A percentile compares a stretch with the other conserved stretches of the same genome.
phyloP scores from a whole-genome alignment of 2,113 vertebrate species.

The Mohoua ochrocephala region DNA sequence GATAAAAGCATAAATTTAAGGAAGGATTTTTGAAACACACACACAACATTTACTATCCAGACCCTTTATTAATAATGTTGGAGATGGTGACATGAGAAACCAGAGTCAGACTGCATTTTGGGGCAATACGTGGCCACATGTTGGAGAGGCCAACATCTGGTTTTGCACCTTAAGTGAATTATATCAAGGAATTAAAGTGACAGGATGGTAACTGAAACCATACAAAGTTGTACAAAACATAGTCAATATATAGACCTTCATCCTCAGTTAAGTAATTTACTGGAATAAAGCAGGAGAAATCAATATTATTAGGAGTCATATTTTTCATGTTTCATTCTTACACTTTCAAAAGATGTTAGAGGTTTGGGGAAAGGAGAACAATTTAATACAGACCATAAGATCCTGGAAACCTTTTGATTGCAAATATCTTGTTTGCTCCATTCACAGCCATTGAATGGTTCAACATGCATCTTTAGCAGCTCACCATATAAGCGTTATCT shows the following conservation, averaged over 20 bases:
- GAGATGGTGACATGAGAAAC: not conserved
- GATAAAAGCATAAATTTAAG: not conserved
- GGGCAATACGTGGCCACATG: fast-evolving
- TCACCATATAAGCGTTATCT: not conserved
- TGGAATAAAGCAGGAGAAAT: not conserved
- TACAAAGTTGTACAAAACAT: not conserved
- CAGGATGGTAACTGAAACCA: not conserved
- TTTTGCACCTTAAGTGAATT: not conserved
- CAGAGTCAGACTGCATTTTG: not conserved
- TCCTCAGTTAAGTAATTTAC: not conserved
- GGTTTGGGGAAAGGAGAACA: not conserved
- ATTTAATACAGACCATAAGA: not conserved
- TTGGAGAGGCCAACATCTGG: not conserved
- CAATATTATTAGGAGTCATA: not conserved
- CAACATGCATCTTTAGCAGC: not conserved
- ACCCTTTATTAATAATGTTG: not conserved
- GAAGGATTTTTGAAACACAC: not conserved
- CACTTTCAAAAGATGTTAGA: not conserved
- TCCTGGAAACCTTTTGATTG: not conserved
- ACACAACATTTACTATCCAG: not conserved
- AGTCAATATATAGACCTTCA: not conserved
- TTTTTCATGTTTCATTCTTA: not conserved
- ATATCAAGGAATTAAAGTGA: not conserved
- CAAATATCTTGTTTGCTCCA: not conserved
- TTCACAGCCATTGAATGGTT: not conserved